phyloP scores from a whole-genome alignment of 2,888 invertebrate genomes.

The Pantelozetes paolii region DNA sequence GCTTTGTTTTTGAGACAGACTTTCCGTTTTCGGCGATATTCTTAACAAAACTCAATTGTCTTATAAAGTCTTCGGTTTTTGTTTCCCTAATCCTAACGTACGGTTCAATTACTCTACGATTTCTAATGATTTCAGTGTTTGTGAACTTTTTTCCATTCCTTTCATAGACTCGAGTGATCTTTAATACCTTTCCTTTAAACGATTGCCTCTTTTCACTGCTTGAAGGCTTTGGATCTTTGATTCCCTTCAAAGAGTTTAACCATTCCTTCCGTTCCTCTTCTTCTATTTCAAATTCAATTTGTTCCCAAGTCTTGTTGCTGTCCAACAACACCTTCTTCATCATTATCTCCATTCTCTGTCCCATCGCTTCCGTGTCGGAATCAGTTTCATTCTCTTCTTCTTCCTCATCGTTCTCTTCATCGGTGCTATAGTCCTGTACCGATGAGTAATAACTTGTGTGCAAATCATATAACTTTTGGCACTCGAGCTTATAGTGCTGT shows the following conservation, averaged over 20 bases:
- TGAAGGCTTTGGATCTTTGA: background rate
- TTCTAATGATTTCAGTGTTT: background rate
- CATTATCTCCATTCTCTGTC: background rate
- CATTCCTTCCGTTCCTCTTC: background rate
- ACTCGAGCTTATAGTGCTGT: slow-evolving; percentile 15
- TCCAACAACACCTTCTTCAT: slow-evolving; percentile 2
- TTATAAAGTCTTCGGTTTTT: background rate
- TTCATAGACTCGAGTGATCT: background rate
- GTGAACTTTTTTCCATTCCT: background rate
- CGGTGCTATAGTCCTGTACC: background rate
- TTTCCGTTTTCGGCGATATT: slow-evolving; percentile 5
- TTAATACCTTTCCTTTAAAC: background rate
- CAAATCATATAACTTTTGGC: slow-evolving; percentile 15
- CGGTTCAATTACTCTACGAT: background rate
- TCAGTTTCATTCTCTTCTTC: slow-evolving; percentile 4
- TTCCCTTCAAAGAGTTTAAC: background rate
- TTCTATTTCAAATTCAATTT: background rate
- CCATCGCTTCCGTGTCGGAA: background rate
- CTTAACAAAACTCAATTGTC: background rate
- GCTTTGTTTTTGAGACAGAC: background rate
- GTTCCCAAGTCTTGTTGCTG: slow-evolving; percentile 1
- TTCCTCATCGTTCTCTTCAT: background rate
- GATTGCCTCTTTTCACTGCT: background rate
- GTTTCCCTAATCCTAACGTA: slow-evolving; percentile 15
- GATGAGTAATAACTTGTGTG: slow-evolving; percentile 1